Conservation (phyloP, 2,113 vertebrate species). For the Thunnus maccoyii region DNA sequence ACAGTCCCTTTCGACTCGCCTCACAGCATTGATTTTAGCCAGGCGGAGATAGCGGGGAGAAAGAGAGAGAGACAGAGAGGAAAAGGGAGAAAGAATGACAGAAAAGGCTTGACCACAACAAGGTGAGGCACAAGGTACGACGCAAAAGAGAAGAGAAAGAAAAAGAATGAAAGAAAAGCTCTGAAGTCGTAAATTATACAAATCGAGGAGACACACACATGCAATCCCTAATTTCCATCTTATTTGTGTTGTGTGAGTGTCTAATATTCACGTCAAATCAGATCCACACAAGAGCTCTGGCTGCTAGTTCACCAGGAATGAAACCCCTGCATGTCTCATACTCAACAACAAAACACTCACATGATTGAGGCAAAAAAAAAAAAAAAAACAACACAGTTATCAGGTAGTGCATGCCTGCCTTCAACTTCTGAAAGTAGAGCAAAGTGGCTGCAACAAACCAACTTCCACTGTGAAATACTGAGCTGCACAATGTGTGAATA, state of each 20-base stretch:
- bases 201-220: conserved; percentile 16
- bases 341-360: conserved; percentile 35
- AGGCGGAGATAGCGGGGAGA: conserved; percentile 21
- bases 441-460: conserved; percentile 13
- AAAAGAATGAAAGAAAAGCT: background rate
- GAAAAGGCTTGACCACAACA: conserved; percentile 1
- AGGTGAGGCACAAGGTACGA: conserved; percentile 10
- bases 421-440: conserved; percentile 29
- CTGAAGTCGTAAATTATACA: background rate
- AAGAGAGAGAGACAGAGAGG: background rate
- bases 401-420: conserved; percentile 17
- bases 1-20: conserved; percentile 45
- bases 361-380: conserved; percentile 11
- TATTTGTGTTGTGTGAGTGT: conserved; percentile 18
- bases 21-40: conserved; percentile 47
- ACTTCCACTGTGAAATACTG: conserved; percentile 10
- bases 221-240: conserved; percentile 23
- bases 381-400: background rate
- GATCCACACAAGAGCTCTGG: conserved; percentile 2
- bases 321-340: conserved; percentile 8
- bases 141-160: background rate
- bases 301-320: background rate
- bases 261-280: conserved; percentile 15
- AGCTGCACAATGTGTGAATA: conserved; percentile 21
- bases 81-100: conserved; percentile 1